Conservation (phyloP, 2,113 vertebrate genomes). For the Salvator merianae region DNA sequence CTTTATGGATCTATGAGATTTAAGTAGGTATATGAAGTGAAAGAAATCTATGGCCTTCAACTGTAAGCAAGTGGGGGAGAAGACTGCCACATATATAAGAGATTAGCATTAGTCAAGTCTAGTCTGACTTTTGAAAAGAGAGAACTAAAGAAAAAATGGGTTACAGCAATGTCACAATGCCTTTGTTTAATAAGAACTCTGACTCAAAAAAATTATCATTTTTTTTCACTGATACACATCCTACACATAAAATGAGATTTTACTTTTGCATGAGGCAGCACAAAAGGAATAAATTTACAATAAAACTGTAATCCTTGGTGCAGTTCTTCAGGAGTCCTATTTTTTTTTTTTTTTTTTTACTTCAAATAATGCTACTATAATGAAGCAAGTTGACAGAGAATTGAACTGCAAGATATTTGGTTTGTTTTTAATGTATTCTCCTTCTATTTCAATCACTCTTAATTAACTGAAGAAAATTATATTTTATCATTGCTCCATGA, state of each 20-base stretch:
- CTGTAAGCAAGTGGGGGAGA: background rate
- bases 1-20: background rate
- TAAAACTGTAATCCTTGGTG: background rate
- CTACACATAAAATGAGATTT: background rate
- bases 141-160: slow-evolving; percentile 1
- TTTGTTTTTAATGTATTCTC: slow-evolving; percentile 2
- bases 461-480: slow-evolving; percentile 53
- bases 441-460: slow-evolving; percentile 14
- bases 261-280: background rate
- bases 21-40: background rate
- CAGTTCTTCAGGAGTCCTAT: background rate
- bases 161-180: background rate
- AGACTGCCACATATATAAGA: background rate
- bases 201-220: slow-evolving; percentile 16
- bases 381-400: background rate
- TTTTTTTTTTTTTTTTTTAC: background rate
- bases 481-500: slow-evolving; percentile 26
- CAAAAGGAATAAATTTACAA: background rate
- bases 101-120: background rate
- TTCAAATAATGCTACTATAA: slow-evolving; percentile 5
- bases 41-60: background rate
- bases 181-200: slow-evolving; percentile 26
- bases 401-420: background rate
- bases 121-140: background rate
- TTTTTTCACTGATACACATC: background rate